These are phyloP conservation scores for Hippoglossus stenolepis DNA, from an alignment of 2,113 vertebrate genomes.

Conservation along the genomic window DNA sequence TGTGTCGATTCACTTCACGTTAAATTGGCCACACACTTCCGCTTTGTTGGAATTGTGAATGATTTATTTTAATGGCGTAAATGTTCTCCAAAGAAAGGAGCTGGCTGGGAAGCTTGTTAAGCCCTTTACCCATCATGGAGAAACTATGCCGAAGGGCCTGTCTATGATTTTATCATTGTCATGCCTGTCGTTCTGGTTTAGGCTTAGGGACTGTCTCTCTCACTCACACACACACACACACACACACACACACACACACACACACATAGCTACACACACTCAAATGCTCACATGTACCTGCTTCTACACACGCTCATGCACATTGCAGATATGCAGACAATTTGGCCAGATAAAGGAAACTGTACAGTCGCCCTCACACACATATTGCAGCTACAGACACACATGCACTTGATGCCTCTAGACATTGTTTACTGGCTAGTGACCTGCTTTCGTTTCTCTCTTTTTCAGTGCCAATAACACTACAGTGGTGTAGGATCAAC, in stretches of 20 bases:
- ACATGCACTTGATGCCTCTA: not conserved
- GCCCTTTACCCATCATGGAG: conserved; percentile 57
- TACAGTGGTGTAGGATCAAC: not conserved
- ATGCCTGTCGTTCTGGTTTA: conserved; percentile 65
- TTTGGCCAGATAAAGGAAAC: not conserved
- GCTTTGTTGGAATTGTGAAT: conserved; percentile 51
- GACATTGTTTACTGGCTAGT: too few species aligned
- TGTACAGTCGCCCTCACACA: not conserved
- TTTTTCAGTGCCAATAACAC: not conserved
- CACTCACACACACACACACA: conserved; percentile 9
- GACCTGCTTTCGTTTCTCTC: not conserved
- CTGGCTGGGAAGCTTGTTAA: conserved; percentile 68
- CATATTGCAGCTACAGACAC: not conserved
- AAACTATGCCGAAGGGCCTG: conserved; percentile 57
- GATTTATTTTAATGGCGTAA: conserved; percentile 61
- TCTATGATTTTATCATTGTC: conserved; percentile 64
- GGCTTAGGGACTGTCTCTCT: conserved; percentile 48
- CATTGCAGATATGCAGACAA: not conserved
- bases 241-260: conserved; percentile 10
- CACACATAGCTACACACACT: not conserved
- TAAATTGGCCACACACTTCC: conserved; percentile 48
- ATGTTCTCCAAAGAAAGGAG: conserved; percentile 57
- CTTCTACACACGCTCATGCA: not conserved
- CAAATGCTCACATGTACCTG: conserved; percentile 1
- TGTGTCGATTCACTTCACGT: conserved; percentile 38